A percentile compares a stretch with the other conserved stretches of the same genome.
These are phyloP conservation scores for Sanderia malayensis DNA, from an alignment of 30 jellyfish, hydroid and myxozoan species.

Conservation along the genomic window DNA sequence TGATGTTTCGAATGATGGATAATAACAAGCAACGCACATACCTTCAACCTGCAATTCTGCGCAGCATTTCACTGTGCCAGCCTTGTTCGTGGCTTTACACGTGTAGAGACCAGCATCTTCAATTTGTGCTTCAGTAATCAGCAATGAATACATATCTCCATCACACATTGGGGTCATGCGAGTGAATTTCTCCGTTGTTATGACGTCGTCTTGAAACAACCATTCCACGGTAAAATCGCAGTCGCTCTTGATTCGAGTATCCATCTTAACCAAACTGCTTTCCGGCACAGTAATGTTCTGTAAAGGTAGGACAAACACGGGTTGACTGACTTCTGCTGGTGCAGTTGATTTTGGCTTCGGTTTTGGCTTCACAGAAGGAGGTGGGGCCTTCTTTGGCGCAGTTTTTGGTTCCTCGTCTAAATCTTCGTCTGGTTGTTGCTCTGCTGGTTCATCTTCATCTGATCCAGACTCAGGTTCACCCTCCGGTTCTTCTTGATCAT, in stretches of 20 bases:
- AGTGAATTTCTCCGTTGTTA: conserved; percentile 48
- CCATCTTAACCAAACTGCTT: conserved; percentile 81
- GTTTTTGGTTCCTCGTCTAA: conserved; percentile 25
- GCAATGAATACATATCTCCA: conserved; percentile 63
- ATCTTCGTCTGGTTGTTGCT: conserved; percentile 17
- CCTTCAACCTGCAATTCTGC: conserved; percentile 71
- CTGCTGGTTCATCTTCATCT: conserved; percentile 12
- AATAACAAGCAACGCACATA: conserved; percentile 21
- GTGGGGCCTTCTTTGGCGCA: conserved; percentile 45
- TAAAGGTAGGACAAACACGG: conserved; percentile 40
- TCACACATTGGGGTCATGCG: conserved; percentile 70
- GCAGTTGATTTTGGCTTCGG: conserved; percentile 44
- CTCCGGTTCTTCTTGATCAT: conserved; percentile 20
- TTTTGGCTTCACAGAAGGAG: conserved; percentile 66
- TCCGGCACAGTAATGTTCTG: conserved; percentile 59
- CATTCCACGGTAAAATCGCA: conserved; percentile 60
- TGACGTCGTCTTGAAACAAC: conserved; percentile 50
- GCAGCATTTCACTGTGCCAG: conserved; percentile 61
- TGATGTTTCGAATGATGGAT: too few species aligned
- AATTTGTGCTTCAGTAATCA: conserved; percentile 67
- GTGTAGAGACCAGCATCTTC: conserved; percentile 63
- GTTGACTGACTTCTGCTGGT: conserved; percentile 31
- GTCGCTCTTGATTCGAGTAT: conserved; percentile 38
- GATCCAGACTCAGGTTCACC: conserved; percentile 33
- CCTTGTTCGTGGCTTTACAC: conserved; percentile 54